Percentiles rank a stretch among this genome's conserved stretches.
Conservation (phyloP, 2,888 invertebrate species). For the Drepanosiphum platanoidis region DNA sequence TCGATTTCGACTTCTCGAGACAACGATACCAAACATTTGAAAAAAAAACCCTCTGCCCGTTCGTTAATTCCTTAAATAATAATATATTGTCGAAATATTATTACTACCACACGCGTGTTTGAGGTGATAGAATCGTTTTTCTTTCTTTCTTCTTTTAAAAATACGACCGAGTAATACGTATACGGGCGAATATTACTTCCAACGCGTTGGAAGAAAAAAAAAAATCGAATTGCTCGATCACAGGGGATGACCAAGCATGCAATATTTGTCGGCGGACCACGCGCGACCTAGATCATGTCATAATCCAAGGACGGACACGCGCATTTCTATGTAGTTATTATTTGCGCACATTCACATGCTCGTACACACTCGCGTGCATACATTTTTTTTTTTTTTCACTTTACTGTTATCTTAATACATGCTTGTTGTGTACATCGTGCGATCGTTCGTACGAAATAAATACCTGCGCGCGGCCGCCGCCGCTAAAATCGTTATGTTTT, state of each 20-base stretch:
- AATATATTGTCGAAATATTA: too few species aligned
- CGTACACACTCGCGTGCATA: background rate
- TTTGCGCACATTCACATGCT: background rate
- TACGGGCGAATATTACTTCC: background rate
- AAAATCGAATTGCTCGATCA: background rate
- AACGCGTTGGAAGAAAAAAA: background rate
- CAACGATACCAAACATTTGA: too few species aligned
- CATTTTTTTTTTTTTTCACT: background rate
- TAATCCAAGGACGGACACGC: constrained; percentile 48
- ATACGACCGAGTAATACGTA: too few species aligned
- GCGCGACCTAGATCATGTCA: constrained; percentile 55
- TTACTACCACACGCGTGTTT: too few species aligned
- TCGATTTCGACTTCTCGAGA: too few species aligned
- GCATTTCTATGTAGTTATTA: background rate
- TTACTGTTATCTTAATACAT: constrained; percentile 41
- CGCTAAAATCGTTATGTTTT: background rate
- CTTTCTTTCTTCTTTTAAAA: too few species aligned
- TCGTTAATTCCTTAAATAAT: too few species aligned
- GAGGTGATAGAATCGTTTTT: too few species aligned
- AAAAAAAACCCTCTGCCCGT: too few species aligned
- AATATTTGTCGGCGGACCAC: constrained; percentile 33
- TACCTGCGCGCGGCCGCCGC: background rate
- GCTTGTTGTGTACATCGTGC: constrained; percentile 29
- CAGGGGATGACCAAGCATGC: constrained; percentile 24
- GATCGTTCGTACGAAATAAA: background rate